Conservation (phyloP, 2,888 invertebrate species). For the Sminthurinus aureus region DNA sequence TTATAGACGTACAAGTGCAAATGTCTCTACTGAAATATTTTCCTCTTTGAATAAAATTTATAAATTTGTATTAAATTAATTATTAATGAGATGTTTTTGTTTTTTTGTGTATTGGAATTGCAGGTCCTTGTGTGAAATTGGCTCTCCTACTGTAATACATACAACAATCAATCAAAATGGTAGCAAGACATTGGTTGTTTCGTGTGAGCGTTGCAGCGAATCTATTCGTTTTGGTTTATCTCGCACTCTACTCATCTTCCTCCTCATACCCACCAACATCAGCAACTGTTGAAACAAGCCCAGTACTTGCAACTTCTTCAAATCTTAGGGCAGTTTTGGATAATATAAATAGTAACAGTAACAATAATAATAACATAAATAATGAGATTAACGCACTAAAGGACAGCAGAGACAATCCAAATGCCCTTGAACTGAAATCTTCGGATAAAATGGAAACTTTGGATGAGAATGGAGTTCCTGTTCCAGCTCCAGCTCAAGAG, state of each 20-base stretch:
- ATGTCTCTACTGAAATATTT: too few species aligned
- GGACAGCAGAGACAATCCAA: not conserved
- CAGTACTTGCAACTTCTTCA: slow-evolving; percentile 4
- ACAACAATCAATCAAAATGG: slow-evolving; percentile 40
- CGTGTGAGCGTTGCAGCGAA: slow-evolving; percentile 57
- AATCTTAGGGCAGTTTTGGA: not conserved
- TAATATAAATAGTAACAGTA: too few species aligned
- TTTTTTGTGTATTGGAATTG: too few species aligned
- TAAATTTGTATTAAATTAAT: too few species aligned
- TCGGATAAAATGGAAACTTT: slow-evolving; percentile 21
- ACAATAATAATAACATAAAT: slow-evolving; percentile 40
- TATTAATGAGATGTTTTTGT: too few species aligned
- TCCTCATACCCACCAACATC: slow-evolving; percentile 45
- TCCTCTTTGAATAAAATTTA: too few species aligned
- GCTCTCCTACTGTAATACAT: too few species aligned
- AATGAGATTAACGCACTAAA: slow-evolving; percentile 9
- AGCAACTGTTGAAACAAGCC: slow-evolving; percentile 38
- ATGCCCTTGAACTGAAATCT: not conserved
- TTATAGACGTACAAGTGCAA: too few species aligned
- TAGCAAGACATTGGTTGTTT: slow-evolving; percentile 58
- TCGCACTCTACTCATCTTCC: slow-evolving; percentile 58
- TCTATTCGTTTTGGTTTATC: slow-evolving; percentile 55
- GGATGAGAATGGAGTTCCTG: slow-evolving; percentile 41
- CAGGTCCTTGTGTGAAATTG: too few species aligned
- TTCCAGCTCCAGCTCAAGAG: too few species aligned